A percentile compares a stretch with the other conserved stretches of the same genome.
phyloP scores from a whole-genome alignment of 92 coral and sea anemone species.

The Isaurus tuberculatus region DNA sequence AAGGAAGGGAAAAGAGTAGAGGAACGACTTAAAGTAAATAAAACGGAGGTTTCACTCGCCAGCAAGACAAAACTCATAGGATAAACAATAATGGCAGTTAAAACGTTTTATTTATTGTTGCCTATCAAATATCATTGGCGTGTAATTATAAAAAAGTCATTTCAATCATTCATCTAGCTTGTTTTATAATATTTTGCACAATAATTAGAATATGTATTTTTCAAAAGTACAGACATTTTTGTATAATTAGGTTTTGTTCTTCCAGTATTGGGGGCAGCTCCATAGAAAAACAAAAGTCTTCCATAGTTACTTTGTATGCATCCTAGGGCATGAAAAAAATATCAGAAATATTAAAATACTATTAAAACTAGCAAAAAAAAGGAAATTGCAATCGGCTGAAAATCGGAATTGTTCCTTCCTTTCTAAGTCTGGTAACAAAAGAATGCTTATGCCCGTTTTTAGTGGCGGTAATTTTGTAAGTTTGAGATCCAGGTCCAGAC shows the following conservation, averaged over 20 bases:
- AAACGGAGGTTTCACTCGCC: neutral
- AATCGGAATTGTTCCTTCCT: neutral
- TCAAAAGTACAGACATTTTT: conserved; percentile 6
- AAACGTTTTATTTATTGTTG: neutral
- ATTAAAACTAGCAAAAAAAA: neutral
- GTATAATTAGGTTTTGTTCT: neutral
- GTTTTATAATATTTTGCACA: neutral
- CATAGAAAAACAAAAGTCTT: conserved; percentile 24
- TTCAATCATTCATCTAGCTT: neutral
- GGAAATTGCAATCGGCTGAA: conserved; percentile 6
- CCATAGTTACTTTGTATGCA: conserved; percentile 21
- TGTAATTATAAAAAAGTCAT: neutral
- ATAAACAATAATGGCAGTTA: neutral
- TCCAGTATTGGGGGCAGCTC: conserved; percentile 21
- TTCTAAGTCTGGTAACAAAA: neutral
- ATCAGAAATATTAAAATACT: neutral
- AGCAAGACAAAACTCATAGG: conserved; percentile 5
- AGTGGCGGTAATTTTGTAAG: conserved; percentile 1
- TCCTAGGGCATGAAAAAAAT: conserved; percentile 3
- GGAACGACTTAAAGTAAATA: neutral
- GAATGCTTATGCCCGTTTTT: neutral
- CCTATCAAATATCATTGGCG: conserved; percentile 2
- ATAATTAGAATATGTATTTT: neutral
- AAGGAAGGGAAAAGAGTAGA: conserved; percentile 3
- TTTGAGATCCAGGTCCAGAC: neutral